Evolutionary conservation across 2,797 vertebrate genomes (phyloP).

Genomic region (Xyrichtys novacula): DNA sequence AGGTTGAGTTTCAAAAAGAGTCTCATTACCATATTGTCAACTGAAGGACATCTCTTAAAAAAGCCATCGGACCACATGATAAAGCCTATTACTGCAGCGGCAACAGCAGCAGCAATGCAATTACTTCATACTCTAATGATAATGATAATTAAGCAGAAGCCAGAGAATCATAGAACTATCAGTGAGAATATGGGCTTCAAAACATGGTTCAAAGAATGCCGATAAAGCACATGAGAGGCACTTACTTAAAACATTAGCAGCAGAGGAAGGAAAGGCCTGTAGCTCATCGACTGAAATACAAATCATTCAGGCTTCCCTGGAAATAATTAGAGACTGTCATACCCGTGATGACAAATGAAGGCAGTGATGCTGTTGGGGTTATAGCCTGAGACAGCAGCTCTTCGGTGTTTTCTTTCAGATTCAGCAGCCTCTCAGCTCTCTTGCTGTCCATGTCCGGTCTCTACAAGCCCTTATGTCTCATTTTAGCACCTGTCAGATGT

Average conservation of each 20-base stretch:
- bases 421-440: conserved; percentile 36
- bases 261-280: conserved; percentile 63
- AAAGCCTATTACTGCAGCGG: conserved; percentile 54
- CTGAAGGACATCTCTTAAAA: conserved; percentile 58
- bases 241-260: conserved; percentile 74
- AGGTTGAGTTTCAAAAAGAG: conserved; percentile 70
- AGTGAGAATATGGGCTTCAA: conserved; percentile 48
- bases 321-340: conserved; percentile 70
- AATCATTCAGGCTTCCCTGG: conserved; percentile 62
- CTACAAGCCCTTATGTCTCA: conserved; percentile 60
- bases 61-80: conserved; percentile 34
- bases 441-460: conserved; percentile 28
- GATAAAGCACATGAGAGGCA: conserved; percentile 65
- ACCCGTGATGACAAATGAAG: conserved; percentile 63
- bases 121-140: conserved; percentile 59
- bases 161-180: conserved; percentile 50
- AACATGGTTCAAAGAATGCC: conserved; percentile 51
- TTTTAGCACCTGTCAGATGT: conserved; percentile 64
- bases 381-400: conserved; percentile 28
- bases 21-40: conserved; percentile 67
- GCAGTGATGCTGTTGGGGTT: conserved; percentile 42
- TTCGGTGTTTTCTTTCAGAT: conserved; percentile 33
- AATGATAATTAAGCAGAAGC: conserved; percentile 57
- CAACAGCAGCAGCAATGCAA: conserved; percentile 42
- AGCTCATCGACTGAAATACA: conserved; percentile 65